Percentiles rank a stretch among this genome's conserved stretches.
Evolutionary conservation across 2,113 vertebrate genomes (phyloP).

Genomic region (Laticauda laticaudata): DNA sequence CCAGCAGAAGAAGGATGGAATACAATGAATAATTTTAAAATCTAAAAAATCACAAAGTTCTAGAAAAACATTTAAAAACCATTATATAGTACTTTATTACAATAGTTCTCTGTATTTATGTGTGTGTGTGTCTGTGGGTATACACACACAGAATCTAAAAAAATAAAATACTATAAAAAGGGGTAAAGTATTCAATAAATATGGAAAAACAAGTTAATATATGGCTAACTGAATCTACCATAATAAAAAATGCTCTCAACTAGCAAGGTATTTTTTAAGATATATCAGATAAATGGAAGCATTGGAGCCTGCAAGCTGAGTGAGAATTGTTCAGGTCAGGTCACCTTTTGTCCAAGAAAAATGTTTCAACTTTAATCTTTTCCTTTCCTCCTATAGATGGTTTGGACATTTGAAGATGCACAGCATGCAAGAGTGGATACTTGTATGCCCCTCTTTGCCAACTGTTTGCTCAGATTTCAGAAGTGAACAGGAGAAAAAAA

Average conservation of each 20-base stretch:
- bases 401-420: conserved; percentile 28
- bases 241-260: background rate
- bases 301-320: conserved; percentile 41
- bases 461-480: conserved; percentile 36
- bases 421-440: conserved; percentile 10
- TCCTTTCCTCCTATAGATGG: conserved; percentile 32
- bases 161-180: background rate
- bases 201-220: background rate
- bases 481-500: background rate
- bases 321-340: conserved; percentile 24
- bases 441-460: conserved; percentile 3
- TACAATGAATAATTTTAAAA: background rate
- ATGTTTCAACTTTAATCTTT: conserved; percentile 40
- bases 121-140: background rate
- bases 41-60: background rate
- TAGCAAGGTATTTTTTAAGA: background rate
- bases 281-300: conserved; percentile 23
- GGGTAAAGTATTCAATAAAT: background rate
- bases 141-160: background rate
- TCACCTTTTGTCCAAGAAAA: conserved; percentile 29
- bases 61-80: background rate
- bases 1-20: background rate
- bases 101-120: background rate
- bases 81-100: background rate
- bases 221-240: background rate